A percentile compares a stretch with the other conserved stretches of the same genome.
Conservation (phyloP, 64 coral and sea anemone species). For the Montipora foliosa region DNA sequence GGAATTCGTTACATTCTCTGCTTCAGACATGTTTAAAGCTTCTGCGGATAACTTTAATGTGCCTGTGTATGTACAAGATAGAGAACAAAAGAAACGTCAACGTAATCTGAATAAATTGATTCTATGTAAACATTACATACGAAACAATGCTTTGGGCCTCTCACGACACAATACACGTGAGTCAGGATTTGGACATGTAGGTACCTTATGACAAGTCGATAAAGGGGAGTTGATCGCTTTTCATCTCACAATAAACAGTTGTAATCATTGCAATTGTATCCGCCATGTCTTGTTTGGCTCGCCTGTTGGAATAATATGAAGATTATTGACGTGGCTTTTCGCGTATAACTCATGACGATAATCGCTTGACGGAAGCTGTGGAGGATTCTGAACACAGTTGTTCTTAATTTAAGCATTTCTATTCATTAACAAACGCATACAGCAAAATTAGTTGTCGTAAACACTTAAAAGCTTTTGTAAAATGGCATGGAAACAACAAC, state of each 20-base stretch:
- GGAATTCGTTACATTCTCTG: constrained; percentile 16
- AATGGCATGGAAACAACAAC: not conserved
- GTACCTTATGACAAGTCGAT: not conserved
- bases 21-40: constrained; percentile 45
- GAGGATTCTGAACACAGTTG: constrained; percentile 1
- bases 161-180: not conserved
- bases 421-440: not conserved
- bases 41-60: not conserved
- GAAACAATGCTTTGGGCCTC: not conserved
- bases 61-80: constrained; percentile 41
- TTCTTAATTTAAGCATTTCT: constrained; percentile 9
- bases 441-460: constrained; percentile 5
- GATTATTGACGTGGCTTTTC: constrained; percentile 1
- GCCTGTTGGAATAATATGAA: not conserved
- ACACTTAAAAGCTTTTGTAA: not conserved
- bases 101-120: constrained; percentile 39
- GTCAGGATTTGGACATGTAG: not conserved
- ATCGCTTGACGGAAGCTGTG: constrained; percentile 4
- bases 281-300: not conserved
- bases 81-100: constrained; percentile 47
- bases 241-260: constrained; percentile 15
- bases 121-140: constrained; percentile 7
- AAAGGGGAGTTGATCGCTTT: not conserved
- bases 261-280: not conserved
- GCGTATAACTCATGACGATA: not conserved